Evolutionary conservation across 2,888 invertebrate species (phyloP).

Genomic region (Drosophila neutralis): DNA sequence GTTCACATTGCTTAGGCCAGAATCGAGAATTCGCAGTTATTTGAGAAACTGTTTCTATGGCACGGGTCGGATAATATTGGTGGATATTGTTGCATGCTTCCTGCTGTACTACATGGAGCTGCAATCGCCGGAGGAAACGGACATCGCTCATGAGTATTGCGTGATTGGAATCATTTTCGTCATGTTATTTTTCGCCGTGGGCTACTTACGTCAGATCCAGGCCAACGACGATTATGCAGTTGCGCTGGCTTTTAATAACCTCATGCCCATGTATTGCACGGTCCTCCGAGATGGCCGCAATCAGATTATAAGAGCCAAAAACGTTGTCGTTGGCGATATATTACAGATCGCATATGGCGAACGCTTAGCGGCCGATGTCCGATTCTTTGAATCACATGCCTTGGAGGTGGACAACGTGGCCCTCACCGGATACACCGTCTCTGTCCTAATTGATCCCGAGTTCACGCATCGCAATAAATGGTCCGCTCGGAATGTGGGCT

Average conservation of each 20-base stretch:
- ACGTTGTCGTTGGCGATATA: conserved; percentile 61
- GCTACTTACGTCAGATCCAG: conserved; percentile 29
- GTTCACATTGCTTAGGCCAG: conserved; percentile 14
- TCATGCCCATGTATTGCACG: conserved; percentile 64
- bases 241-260: conserved; percentile 26
- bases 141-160: conserved; percentile 1
- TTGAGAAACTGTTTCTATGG: conserved; percentile 29
- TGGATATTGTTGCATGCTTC: conserved; percentile 26
- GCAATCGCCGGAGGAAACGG: rapidly evolving
- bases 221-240: conserved; percentile 38
- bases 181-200: conserved; percentile 26
- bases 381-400: conserved; percentile 31
- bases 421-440: conserved; percentile 44
- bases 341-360: conserved; percentile 51
- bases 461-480: conserved; percentile 38
- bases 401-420: conserved; percentile 63
- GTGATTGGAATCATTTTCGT: conserved; percentile 18
- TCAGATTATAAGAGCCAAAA: conserved; percentile 30
- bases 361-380: conserved; percentile 61
- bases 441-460: conserved; percentile 35
- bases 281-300: conserved; percentile 50
- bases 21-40: neutral
- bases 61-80: conserved; percentile 22
- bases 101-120: neutral
- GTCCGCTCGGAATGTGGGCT: conserved; percentile 52